A percentile compares a stretch with the other conserved stretches of the same genome.
Evolutionary conservation across 2,888 invertebrate species (phyloP).

Genomic region (Spialia ferax): DNA sequence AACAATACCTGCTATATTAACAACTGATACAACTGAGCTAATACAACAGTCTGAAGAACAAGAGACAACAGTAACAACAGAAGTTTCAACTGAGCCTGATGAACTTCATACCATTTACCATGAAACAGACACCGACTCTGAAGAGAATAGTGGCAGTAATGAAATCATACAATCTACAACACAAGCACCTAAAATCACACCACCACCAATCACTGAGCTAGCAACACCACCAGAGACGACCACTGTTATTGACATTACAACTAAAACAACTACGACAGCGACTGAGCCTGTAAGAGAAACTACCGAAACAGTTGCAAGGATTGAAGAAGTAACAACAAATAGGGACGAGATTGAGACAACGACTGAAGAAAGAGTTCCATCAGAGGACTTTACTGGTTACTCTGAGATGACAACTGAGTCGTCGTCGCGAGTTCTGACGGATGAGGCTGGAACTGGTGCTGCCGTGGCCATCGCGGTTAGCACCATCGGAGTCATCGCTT

Average conservation of each 20-base stretch:
- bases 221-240: constrained; percentile 44
- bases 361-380: constrained; percentile 60
- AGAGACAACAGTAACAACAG: constrained; percentile 50
- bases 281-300: constrained; percentile 45
- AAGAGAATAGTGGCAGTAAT: constrained; percentile 73
- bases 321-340: constrained; percentile 54
- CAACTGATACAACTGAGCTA: constrained; percentile 48
- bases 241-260: constrained; percentile 44
- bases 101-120: background rate
- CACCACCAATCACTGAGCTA: constrained; percentile 48
- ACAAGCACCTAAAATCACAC: constrained; percentile 48
- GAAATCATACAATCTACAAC: constrained; percentile 61
- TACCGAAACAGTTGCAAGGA: constrained; percentile 54
- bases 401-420: constrained; percentile 70
- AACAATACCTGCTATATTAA: constrained; percentile 55
- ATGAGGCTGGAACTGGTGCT: constrained; percentile 88
- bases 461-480: constrained; percentile 94
- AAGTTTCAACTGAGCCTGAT: constrained; percentile 47
- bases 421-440: constrained; percentile 60
- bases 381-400: constrained; percentile 66
- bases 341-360: constrained; percentile 56
- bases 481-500: constrained; percentile 92
- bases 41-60: constrained; percentile 2
- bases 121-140: constrained; percentile 56
- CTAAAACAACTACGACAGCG: constrained; percentile 42